Conservation (phyloP, 2,113 vertebrate species). For the Percina caprodes region DNA sequence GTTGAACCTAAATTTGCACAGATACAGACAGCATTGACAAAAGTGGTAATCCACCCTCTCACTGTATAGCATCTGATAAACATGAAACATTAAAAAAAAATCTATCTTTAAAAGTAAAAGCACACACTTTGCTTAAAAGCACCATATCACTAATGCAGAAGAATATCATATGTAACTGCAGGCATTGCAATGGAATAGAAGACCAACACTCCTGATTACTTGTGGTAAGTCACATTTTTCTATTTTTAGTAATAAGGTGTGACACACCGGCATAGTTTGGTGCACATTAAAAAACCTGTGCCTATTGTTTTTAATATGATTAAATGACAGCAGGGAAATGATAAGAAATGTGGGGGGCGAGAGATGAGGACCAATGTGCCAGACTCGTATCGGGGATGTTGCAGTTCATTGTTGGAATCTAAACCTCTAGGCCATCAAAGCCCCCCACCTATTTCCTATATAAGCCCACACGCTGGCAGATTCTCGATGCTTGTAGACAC, state of each 20-base stretch:
- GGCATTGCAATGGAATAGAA: not conserved
- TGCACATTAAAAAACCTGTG: not conserved
- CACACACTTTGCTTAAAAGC: constrained; percentile 9
- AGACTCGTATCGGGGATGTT: not conserved
- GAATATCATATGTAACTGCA: constrained; percentile 10
- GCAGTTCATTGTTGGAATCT: not conserved
- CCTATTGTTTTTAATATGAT: not conserved
- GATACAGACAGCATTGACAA: constrained; percentile 19
- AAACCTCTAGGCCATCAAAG: not conserved
- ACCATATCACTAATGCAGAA: not conserved
- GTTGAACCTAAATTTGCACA: constrained; percentile 26
- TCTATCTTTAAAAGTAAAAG: constrained; percentile 21
- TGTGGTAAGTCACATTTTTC: not conserved
- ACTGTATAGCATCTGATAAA: constrained; percentile 46
- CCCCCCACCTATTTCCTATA: not conserved
- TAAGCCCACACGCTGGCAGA: not conserved
- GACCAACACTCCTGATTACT: not conserved
- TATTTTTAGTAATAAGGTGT: not conserved
- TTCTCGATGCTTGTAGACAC: not conserved
- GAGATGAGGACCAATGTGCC: not conserved
- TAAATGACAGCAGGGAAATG: not conserved
- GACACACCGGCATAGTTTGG: not conserved
- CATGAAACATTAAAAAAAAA: not conserved
- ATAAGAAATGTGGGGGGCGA: not conserved
- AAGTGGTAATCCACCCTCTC: constrained; percentile 3